A percentile compares a stretch with the other conserved stretches of the same genome.
Evolutionary conservation across 2,888 invertebrate genomes (phyloP).

Genomic region (Choreutis nemorana): DNA sequence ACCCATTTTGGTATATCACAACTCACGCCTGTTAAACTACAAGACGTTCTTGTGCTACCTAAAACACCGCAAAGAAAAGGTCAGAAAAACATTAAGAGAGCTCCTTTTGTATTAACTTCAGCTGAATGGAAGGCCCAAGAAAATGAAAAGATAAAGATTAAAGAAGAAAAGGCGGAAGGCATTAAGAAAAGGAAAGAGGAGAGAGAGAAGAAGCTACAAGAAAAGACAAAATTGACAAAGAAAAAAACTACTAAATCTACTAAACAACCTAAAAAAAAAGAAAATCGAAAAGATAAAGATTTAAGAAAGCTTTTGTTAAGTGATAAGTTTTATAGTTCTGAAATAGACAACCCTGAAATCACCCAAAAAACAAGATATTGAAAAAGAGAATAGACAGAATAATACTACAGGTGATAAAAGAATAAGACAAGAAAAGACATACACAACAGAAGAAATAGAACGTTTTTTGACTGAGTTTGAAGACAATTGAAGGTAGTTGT

Average conservation of each 20-base stretch:
- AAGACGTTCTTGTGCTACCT: slow-evolving; percentile 9
- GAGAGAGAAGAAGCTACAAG: slow-evolving; percentile 1
- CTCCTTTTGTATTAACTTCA: slow-evolving; percentile 10
- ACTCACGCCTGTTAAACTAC: slow-evolving; percentile 5
- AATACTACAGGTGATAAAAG: too few relatives aligned
- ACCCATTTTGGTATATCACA: too few relatives aligned
- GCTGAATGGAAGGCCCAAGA: slow-evolving; percentile 9
- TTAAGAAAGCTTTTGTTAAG: not conserved
- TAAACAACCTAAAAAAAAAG: too few relatives aligned
- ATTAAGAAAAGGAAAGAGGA: slow-evolving; percentile 10
- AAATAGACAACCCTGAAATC: not conserved
- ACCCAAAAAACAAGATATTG: not conserved
- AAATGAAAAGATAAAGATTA: slow-evolving; percentile 7
- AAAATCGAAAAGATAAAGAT: not conserved
- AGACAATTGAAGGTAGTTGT: too few relatives aligned
- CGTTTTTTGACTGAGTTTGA: not conserved
- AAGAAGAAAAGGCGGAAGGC: slow-evolving; percentile 10
- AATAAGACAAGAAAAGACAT: not conserved
- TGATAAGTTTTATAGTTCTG: not conserved
- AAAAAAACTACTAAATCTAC: too few relatives aligned
- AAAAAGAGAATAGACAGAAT: too few relatives aligned
- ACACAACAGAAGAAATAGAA: not conserved
- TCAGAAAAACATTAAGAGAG: slow-evolving; percentile 7
- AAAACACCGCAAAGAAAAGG: slow-evolving; percentile 11
- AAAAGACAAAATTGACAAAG: too few relatives aligned